Conservation (phyloP, 2,113 vertebrate genomes). For the Ondatra zibethicus region DNA sequence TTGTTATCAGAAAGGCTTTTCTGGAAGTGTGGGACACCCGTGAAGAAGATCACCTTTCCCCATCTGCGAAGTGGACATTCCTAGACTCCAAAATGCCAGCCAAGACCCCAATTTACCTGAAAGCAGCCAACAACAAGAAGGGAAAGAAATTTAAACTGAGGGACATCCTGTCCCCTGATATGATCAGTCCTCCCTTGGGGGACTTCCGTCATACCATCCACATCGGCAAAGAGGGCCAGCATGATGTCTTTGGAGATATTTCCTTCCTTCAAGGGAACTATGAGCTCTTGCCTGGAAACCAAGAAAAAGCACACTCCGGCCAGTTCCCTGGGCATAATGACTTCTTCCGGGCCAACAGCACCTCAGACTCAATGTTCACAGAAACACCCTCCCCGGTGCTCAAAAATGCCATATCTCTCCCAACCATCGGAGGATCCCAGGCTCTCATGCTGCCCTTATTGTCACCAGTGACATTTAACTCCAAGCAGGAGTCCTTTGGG, state of each 20-base stretch:
- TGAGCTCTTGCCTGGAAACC: conserved; percentile 94
- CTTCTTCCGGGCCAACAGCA: conserved; percentile 95
- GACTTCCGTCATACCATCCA: conserved; percentile 99
- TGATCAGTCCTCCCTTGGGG: conserved; percentile 98
- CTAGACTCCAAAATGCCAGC: conserved; percentile 93
- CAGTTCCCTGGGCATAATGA: conserved; percentile 91
- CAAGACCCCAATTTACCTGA: conserved; percentile 98
- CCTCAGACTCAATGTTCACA: conserved; percentile 93
- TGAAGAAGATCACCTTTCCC: conserved; percentile 50
- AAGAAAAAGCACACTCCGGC: conserved; percentile 86
- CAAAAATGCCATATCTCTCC: conserved; percentile 99
- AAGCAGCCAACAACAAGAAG: conserved; percentile 95
- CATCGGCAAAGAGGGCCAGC: conserved; percentile 96
- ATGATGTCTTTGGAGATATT: conserved; percentile 98
- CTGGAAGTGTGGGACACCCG: conserved; percentile 19
- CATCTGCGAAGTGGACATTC: neutral
- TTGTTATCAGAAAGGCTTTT: neutral
- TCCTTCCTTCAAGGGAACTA: conserved; percentile 98
- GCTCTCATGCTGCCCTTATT: conserved; percentile 94
- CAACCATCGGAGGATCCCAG: conserved; percentile 96
- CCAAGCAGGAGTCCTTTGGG: conserved; percentile 90
- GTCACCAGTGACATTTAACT: conserved; percentile 91
- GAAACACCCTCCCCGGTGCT: conserved; percentile 98
- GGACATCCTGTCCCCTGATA: conserved; percentile 97
- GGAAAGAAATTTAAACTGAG: conserved; percentile 98